These are phyloP conservation scores for Gryllus longicercus DNA, from an alignment of 2,888 invertebrate genomes.

Conservation along the genomic window DNA sequence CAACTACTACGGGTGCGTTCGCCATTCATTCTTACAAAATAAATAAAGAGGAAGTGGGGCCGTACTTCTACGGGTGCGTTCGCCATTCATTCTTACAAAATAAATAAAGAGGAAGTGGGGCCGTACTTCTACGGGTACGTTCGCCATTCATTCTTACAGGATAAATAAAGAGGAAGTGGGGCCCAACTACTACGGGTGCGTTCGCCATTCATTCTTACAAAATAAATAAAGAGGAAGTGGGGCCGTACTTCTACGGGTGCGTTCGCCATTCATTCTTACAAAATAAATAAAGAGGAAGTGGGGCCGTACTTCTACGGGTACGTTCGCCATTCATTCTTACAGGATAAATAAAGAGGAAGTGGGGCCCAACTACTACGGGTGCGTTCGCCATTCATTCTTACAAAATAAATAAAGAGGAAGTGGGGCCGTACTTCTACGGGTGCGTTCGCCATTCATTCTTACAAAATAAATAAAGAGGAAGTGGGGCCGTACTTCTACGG, in stretches of 20 bases:
- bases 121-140: constrained; percentile 82
- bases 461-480: constrained; percentile 50
- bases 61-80: too few species aligned
- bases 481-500: constrained; percentile 80
- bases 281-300: too few species aligned
- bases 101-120: constrained; percentile 61
- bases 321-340: too few species aligned
- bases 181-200: too few species aligned
- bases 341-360: constrained; percentile 54
- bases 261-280: constrained; percentile 42
- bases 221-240: constrained; percentile 58
- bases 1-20: constrained; percentile 74
- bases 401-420: too few species aligned
- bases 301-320: too few species aligned
- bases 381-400: constrained; percentile 46
- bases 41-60: too few species aligned
- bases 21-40: not conserved
- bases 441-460: too few species aligned
- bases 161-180: too few species aligned
- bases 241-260: constrained; percentile 82
- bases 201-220: too few species aligned
- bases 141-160: not conserved
- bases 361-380: constrained; percentile 83
- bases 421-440: too few species aligned
- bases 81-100: too few species aligned